Evolutionary conservation across 2,797 vertebrate genomes (phyloP).

Genomic region (Botia almorhae): DNA sequence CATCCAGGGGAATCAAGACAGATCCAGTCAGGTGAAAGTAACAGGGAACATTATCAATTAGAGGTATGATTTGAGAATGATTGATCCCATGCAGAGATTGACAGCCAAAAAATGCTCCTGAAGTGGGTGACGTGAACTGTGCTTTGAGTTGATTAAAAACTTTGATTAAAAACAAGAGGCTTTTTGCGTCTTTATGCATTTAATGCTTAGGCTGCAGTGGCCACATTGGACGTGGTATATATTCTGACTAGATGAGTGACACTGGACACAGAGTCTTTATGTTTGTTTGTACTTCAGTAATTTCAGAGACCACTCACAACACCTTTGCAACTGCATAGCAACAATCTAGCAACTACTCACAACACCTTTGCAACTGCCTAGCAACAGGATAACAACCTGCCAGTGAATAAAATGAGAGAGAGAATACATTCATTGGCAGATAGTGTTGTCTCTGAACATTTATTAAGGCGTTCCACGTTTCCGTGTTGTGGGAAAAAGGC

Average conservation of each 20-base stretch:
- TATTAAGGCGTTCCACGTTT: neutral
- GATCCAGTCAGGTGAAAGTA: slow-evolving; percentile 7
- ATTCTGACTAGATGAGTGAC: no score
- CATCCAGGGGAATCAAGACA: slow-evolving; percentile 28
- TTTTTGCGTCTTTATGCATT: neutral
- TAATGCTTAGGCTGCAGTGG: neutral
- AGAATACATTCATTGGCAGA: neutral
- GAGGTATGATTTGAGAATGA: neutral
- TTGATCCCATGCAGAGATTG: neutral
- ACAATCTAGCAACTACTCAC: neutral
- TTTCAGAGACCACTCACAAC: neutral
- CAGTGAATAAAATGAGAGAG: neutral
- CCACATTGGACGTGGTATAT: no score
- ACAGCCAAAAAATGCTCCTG: neutral
- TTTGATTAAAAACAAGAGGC: no score
- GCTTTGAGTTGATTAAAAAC: slow-evolving; percentile 24
- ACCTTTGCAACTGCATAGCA: neutral
- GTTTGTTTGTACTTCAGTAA: no score
- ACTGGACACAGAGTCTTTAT: no score
- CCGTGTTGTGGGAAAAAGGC: neutral
- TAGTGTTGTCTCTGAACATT: neutral
- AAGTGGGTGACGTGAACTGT: neutral
- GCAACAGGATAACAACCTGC: neutral
- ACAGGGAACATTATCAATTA: slow-evolving; percentile 17
- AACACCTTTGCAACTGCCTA: neutral